Evolutionary conservation across 1,140 invertebrate species (phyloP).

Genomic region (Cydia fagiglandana): DNA sequence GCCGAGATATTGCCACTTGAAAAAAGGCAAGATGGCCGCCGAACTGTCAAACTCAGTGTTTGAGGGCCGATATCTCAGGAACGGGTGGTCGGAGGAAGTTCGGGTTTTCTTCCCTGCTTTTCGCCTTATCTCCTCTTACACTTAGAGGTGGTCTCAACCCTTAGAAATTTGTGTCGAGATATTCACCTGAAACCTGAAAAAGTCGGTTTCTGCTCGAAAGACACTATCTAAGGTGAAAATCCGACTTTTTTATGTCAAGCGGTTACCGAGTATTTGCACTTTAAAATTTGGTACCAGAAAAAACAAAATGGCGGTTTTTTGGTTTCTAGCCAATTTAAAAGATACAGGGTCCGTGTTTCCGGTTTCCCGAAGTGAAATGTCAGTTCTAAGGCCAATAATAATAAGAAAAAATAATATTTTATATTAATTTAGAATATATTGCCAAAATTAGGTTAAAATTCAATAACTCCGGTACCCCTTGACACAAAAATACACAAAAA

Average conservation of each 20-base stretch:
- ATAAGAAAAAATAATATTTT: background rate
- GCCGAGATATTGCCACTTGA: background rate
- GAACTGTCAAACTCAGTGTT: background rate
- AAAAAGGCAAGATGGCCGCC: conserved; percentile 9
- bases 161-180: background rate
- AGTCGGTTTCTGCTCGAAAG: background rate
- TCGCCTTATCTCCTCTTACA: background rate
- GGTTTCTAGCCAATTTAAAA: too few relatives aligned
- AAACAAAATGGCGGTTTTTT: too few relatives aligned
- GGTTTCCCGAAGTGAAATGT: background rate
- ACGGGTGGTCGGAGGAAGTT: background rate
- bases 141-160: background rate
- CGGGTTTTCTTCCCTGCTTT: background rate
- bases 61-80: background rate
- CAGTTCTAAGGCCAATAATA: background rate
- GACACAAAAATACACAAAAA: too few relatives aligned
- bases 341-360: background rate
- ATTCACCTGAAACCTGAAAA: background rate
- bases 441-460: too few relatives aligned
- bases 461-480: too few relatives aligned
- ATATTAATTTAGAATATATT: too few relatives aligned
- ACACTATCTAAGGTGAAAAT: too few relatives aligned
- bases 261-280: too few relatives aligned
- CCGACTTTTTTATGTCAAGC: too few relatives aligned
- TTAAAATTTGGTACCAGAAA: too few relatives aligned